Conservation (phyloP, 35 echinoderm and acorn worm species). For the Lytechinus variegatus region DNA sequence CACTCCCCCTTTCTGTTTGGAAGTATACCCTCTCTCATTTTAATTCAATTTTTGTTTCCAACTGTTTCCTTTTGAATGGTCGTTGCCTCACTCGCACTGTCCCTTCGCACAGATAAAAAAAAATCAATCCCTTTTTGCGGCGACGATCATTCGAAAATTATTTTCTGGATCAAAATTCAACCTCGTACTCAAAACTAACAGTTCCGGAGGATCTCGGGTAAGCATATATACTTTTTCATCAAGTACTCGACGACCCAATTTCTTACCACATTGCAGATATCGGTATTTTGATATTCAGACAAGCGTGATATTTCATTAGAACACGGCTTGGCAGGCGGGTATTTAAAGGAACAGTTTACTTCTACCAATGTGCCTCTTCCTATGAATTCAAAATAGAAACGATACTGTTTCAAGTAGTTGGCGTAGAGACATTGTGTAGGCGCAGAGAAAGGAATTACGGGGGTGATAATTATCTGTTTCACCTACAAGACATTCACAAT, state of each 20-base stretch:
- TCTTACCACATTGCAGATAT: not conserved
- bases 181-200: not conserved
- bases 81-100: not conserved
- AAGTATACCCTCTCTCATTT: not conserved
- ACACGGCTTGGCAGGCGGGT: not conserved
- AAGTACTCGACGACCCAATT: not conserved
- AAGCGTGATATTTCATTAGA: slow-evolving; percentile 8
- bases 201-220: not conserved
- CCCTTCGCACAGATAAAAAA: not conserved
- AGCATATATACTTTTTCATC: not conserved
- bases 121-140: not conserved
- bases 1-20: not conserved
- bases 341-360: not conserved
- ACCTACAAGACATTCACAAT: no score
- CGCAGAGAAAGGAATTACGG: no score
- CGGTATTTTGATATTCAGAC: slow-evolving; percentile 3
- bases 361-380: no score
- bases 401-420: no score
- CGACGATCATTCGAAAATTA: not conserved
- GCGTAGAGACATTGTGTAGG: no score
- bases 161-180: not conserved
- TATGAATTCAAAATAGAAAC: no score
- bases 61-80: not conserved
- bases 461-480: no score
- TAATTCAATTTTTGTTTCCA: not conserved